phyloP scores from a whole-genome alignment of 2,888 invertebrate genomes.

The Folsomia candida region DNA sequence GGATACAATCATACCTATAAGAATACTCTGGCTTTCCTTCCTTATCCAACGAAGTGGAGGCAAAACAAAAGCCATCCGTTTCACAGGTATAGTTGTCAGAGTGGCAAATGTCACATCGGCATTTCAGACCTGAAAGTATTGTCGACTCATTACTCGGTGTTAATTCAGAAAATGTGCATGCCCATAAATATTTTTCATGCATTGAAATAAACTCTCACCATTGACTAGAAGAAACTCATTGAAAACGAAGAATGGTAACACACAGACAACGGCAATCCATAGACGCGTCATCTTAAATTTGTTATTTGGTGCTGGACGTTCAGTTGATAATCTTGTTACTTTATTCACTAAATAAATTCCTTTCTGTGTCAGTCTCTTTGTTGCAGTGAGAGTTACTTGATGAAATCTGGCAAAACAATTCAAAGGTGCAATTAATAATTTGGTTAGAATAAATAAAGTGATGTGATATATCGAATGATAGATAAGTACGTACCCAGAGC shows the following conservation, averaged over 20 bases:
- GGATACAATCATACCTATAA: constrained; percentile 67
- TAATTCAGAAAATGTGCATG: background rate
- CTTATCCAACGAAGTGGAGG: constrained; percentile 68
- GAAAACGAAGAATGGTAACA: constrained; percentile 19
- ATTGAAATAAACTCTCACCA: constrained; percentile 31
- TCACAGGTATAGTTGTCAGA: constrained; percentile 76
- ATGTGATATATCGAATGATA: no score
- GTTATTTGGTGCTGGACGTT: no score
- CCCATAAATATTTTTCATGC: background rate
- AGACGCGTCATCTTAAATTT: no score
- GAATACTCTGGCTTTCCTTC: constrained; percentile 63
- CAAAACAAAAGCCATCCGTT: constrained; percentile 86
- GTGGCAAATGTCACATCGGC: constrained; percentile 77
- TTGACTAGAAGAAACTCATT: constrained; percentile 41
- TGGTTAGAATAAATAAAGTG: no score
- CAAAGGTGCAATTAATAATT: no score
- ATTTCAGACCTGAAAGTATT: constrained; percentile 69
- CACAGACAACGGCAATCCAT: background rate
- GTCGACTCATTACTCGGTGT: background rate
- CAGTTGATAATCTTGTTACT: no score
- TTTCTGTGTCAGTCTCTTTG: no score
- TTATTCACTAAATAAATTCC: no score
- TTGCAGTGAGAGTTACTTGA: no score
- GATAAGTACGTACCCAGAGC: no score
- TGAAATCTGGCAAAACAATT: no score